Conservation (phyloP, 2,888 invertebrate species). For the Sceliomorpha sp. region DNA sequence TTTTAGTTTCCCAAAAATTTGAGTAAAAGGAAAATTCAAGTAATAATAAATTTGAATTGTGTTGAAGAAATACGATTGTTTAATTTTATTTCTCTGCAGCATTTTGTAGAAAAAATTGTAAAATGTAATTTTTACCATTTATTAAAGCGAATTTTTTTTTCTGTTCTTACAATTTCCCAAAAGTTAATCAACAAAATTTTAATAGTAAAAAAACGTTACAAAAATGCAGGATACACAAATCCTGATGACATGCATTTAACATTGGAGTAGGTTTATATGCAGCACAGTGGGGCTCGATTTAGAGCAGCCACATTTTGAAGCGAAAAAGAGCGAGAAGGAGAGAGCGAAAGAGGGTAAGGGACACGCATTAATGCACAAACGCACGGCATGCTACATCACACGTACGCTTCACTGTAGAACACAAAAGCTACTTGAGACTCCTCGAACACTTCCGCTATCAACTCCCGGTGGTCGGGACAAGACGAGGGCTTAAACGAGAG, state of each 20-base stretch:
- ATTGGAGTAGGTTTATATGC: constrained; percentile 67
- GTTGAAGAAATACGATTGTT: too few species aligned
- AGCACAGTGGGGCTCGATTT: constrained; percentile 68
- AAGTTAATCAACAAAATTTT: too few species aligned
- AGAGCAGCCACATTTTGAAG: constrained; percentile 66
- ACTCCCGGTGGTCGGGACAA: constrained; percentile 55
- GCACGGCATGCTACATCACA: constrained; percentile 57
- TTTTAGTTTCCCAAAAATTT: too few species aligned
- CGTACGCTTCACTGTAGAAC: constrained; percentile 38
- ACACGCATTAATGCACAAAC: constrained; percentile 70
- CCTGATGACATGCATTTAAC: constrained; percentile 49
- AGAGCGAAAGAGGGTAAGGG: constrained; percentile 36
- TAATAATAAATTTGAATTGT: too few species aligned
- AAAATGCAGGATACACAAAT: too few species aligned
- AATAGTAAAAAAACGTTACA: too few species aligned
- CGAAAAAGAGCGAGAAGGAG: neutral
- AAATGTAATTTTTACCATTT: too few species aligned
- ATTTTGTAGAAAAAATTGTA: too few species aligned
- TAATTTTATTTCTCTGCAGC: too few species aligned
- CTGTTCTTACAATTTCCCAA: too few species aligned
- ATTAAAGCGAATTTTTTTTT: too few species aligned
- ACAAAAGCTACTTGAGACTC: constrained; percentile 54
- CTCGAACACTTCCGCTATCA: constrained; percentile 52
- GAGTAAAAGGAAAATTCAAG: too few species aligned
- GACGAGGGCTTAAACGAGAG: constrained; percentile 53